Base-by-base conservation (phyloP, 2,113 vertebrate genomes). In the Orientallactaga bullata region DNA sequence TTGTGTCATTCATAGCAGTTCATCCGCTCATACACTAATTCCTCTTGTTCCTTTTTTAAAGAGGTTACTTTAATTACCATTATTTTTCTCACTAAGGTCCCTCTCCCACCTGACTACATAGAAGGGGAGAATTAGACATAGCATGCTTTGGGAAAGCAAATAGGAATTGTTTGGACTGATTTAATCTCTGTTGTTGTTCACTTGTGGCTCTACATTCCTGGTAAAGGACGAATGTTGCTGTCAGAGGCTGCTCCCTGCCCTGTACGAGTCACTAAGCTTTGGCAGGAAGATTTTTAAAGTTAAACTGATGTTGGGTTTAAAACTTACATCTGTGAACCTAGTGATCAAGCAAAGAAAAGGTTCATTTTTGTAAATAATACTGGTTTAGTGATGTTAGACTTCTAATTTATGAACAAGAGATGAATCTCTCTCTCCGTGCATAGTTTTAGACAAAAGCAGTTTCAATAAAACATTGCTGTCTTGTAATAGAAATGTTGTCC, bases 331-430 rank as follows among this genome's bases (percentile, higher is more conserved):
- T 85, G 35, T 93, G 96, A 95, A 91, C 92, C 91, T 93, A 71
- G 23, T 39, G 42, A 87, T 90, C 93, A 95, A 93, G 65, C 74
- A 89, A 94, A 91, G 72, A 47, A 88, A 58, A 94, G 78, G 63
- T 94, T 96, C 90, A 39, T 94, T 94, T 95, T 96, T 97, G 94
- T 97, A 96, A 96, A 97, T 96, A 97, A 92, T 92, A 92, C 63
- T 90, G 32, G 92, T 94, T 95, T 95, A 96, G 93, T 95, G 85
- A 93, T 96, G 85, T 93, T 95, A 95, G 93, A 96, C 15, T 85
- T 90, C 93, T 97, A 95, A 97, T 93, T 96, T 97, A 97, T 96
- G 95, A 96, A 84, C 63, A 97, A 95, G 94, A 96, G 85, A 86
- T 86, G 91, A 91, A 95, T 93, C 74, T 91, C 83, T 93, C 74